These are phyloP conservation scores for Crossocerus cetratus DNA, from an alignment of 2,888 invertebrate species.

Conservation along the genomic window DNA sequence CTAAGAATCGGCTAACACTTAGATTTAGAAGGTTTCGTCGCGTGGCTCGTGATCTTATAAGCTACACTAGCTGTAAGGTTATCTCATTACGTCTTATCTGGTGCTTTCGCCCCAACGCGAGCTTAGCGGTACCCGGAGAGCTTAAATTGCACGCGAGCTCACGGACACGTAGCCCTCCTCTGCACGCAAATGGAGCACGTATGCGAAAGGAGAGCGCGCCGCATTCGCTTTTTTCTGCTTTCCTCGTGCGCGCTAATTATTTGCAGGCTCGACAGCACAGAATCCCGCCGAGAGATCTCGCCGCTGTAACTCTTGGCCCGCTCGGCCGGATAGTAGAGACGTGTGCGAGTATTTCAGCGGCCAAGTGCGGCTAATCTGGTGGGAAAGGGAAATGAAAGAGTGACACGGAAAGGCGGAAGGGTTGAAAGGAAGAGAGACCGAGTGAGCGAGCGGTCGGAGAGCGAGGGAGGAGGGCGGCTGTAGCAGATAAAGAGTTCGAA, in stretches of 20 bases:
- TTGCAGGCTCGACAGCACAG: no score
- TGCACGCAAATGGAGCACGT: conserved; percentile 41
- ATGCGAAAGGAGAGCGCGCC: conserved; percentile 15
- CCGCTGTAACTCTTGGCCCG: no score
- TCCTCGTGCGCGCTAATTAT: no score
- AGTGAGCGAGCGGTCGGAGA: conserved; percentile 31
- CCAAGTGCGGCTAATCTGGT: neutral
- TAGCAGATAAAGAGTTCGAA: conserved; percentile 73
- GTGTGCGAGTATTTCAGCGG: no score
- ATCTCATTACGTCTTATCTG: conserved; percentile 77
- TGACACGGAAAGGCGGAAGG: conserved; percentile 36
- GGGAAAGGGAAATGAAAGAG: conserved; percentile 31
- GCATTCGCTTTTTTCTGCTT: no score
- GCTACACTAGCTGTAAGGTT: conserved; percentile 70
- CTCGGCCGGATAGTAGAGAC: no score
- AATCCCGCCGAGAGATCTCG: no score
- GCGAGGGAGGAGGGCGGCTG: conserved; percentile 44
- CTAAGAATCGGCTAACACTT: conserved; percentile 56
- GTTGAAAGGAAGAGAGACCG: conserved; percentile 25
- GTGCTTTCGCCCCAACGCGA: conserved; percentile 72
- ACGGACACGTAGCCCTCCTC: conserved; percentile 34
- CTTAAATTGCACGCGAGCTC: conserved; percentile 75
- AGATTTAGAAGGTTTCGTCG: conserved; percentile 77
- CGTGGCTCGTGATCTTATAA: conserved; percentile 77
- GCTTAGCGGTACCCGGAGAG: conserved; percentile 58